Base-by-base conservation (phyloP, 2,888 invertebrate species). In the Cephalotes varians region DNA sequence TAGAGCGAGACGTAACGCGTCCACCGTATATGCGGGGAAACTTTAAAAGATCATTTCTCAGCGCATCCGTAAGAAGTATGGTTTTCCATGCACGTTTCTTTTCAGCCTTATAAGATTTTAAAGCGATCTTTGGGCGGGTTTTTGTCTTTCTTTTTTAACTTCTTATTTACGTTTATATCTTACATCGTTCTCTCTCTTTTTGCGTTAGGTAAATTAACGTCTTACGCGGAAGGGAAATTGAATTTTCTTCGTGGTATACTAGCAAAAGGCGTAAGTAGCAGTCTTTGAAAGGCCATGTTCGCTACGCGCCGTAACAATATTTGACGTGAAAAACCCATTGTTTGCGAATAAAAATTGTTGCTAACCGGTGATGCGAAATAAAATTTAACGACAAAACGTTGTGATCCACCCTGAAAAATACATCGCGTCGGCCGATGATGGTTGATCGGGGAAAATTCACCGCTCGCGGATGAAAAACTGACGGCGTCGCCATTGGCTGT, bases 261-360 rank as follows among this genome's bases (percentile, higher is more conserved):
- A n/a, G 6, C 12, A 3, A 21, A 44, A 77, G 44, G 10, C 12
- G 54, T 44, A 25, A 44, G 77, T 71, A 34, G 31, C 44, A 31
- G 21, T 44, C 34, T 47, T 51, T 51, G 40, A n/a, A 56, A n/a
- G 15, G 44, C 12, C 18, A 4, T 25, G 49, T 44, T 69, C 44
- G 54, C 21, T 3, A 2, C 31, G 34, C 37, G 25, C 21, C 49
- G 25, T 47, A 18, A 56, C 69, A 65, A 69, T 69, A 56, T 77
- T 54, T 67, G 44, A 31, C 15, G 18, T 21, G n/a, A 69, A 69
- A 44, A 56, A 77, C 40, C 69, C 31, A 44, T 77, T 77, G 69
- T 77, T 79, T 79, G 34, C 71, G 44, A 79, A 69, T 71, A 56
- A 71, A 79, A 56, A 79, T 79, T 44, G 67, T 67, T 40, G 15